Percentiles rank a stretch among this genome's conserved stretches.
Conservation (phyloP, 2,113 vertebrate species). For the Pandion haliaetus region DNA sequence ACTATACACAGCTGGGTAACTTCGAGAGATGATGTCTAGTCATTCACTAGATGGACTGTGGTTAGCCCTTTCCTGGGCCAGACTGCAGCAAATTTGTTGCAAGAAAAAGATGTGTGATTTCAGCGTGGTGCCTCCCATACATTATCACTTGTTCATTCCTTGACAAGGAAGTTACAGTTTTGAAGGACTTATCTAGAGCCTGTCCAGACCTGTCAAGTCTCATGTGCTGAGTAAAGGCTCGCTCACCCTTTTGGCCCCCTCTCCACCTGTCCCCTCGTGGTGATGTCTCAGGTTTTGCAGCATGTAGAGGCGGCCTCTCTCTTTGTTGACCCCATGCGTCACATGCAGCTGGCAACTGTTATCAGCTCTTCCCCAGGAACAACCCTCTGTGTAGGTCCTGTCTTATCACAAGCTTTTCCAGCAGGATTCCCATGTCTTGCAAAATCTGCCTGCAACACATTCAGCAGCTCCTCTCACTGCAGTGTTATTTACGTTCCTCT, state of each 20-base stretch:
- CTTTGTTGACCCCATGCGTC: not conserved
- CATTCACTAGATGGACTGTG: not conserved
- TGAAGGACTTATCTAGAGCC: not conserved
- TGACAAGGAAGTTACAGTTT: not conserved
- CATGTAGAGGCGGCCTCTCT: not conserved
- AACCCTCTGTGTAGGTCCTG: not conserved
- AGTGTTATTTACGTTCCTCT: not conserved
- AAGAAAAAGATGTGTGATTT: not conserved
- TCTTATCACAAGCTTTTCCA: not conserved
- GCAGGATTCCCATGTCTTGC: not conserved
- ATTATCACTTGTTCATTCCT: not conserved
- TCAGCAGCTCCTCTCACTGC: not conserved
- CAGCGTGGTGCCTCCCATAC: not conserved
- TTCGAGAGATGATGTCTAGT: not conserved
- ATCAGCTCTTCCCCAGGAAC: not conserved
- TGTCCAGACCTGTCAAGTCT: not conserved
- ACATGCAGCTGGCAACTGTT: not conserved
- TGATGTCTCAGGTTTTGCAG: not conserved
- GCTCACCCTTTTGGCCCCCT: not conserved
- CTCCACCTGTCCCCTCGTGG: not conserved
- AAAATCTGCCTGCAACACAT: not conserved
- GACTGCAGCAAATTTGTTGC: not conserved
- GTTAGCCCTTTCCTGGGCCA: not conserved
- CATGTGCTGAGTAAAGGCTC: not conserved
- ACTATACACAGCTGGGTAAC: not conserved